These are phyloP conservation scores for Aphodius sticticus DNA, from an alignment of 2,888 invertebrate species.

Conservation along the genomic window DNA sequence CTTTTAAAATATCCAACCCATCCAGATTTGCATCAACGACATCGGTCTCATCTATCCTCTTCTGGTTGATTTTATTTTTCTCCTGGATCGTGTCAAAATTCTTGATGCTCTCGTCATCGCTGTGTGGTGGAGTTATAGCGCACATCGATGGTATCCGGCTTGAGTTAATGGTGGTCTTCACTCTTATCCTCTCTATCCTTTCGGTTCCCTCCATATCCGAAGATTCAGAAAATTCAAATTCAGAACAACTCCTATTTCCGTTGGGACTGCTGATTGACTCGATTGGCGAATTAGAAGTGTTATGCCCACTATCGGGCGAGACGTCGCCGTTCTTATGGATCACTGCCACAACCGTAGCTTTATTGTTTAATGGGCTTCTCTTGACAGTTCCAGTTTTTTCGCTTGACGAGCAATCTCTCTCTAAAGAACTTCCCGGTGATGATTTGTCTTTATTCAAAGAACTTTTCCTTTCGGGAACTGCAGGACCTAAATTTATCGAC, in stretches of 20 bases:
- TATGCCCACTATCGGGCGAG: constrained; percentile 82
- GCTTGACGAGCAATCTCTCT: constrained; percentile 51
- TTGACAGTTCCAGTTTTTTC: constrained; percentile 60
- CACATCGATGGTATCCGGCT: constrained; percentile 93
- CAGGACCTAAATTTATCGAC: constrained; percentile 72
- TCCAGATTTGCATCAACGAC: constrained; percentile 37
- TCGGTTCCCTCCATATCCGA: constrained; percentile 90
- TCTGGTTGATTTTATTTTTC: constrained; percentile 36
- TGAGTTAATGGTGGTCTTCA: constrained; percentile 86
- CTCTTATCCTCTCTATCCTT: constrained; percentile 83
- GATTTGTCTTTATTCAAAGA: constrained; percentile 67
- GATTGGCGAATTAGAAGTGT: constrained; percentile 81
- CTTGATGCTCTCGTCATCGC: constrained; percentile 81
- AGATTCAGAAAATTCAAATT: constrained; percentile 86
- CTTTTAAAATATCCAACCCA: constrained; percentile 39
- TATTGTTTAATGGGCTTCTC: constrained; percentile 57
- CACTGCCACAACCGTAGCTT: constrained; percentile 68
- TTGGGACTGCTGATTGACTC: constrained; percentile 77
- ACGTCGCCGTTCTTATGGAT: constrained; percentile 72
- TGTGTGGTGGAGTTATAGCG: constrained; percentile 87
- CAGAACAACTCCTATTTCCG: constrained; percentile 74
- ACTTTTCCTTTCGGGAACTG: constrained; percentile 84
- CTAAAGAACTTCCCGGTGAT: constrained; percentile 58
- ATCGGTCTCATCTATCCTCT: not conserved
- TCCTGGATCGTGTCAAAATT: constrained; percentile 43